Conservation (phyloP, 2,888 invertebrate species). For the Geophilus truncorum region DNA sequence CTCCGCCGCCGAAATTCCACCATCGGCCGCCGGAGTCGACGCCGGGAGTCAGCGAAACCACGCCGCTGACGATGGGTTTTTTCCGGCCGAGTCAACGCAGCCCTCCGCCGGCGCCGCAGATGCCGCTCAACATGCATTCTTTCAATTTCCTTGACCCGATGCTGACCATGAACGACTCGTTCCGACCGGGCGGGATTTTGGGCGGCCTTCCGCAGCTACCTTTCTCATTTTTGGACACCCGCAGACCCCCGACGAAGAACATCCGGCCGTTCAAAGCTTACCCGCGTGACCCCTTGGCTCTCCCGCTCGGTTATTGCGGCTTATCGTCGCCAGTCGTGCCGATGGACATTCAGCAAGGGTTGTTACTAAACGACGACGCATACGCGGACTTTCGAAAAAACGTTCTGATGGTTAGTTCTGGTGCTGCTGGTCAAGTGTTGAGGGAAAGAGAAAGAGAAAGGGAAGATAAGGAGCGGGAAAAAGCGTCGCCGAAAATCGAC, state of each 20-base stretch:
- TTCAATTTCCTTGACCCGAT: constrained; percentile 26
- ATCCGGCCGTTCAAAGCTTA: constrained; percentile 56
- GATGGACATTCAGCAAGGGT: constrained; percentile 45
- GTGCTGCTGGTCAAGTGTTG: background rate
- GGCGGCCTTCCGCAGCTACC: constrained; percentile 31
- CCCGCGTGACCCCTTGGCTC: constrained; percentile 62
- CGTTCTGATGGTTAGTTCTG: background rate
- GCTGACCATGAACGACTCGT: background rate
- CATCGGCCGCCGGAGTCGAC: background rate
- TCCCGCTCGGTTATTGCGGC: constrained; percentile 53
- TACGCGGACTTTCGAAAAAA: constrained; percentile 62
- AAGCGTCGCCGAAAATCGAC: background rate
- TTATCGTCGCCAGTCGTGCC: constrained; percentile 43
- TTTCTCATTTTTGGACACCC: constrained; percentile 12
- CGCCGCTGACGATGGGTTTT: constrained; percentile 31
- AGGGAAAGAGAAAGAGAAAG: too few species aligned
- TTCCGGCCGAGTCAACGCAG: constrained; percentile 19
- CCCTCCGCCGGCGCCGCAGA: constrained; percentile 37
- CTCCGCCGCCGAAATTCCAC: background rate
- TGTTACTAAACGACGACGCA: constrained; percentile 58
- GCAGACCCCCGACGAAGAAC: constrained; percentile 35
- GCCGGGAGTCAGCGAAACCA: constrained; percentile 14
- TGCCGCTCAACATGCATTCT: too few species aligned
- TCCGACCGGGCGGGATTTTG: constrained; percentile 18
- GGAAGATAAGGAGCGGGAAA: background rate